Conservation (phyloP, 1,140 invertebrate genomes). For the Heliconius hermathena region DNA sequence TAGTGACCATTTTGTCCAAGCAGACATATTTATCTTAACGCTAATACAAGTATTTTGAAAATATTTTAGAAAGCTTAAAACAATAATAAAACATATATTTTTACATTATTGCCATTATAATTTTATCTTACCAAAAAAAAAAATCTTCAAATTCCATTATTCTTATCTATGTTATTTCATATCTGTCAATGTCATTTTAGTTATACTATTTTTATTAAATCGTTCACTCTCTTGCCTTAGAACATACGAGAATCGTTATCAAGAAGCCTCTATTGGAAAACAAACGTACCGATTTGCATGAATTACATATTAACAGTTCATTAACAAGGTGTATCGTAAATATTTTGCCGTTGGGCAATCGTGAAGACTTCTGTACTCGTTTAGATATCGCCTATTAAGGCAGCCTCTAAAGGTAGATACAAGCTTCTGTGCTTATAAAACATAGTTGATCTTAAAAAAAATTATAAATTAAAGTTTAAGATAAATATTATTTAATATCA, state of each 20-base stretch:
- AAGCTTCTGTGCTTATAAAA: neutral
- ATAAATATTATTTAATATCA: neutral
- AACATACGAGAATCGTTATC: slow-evolving; percentile 27
- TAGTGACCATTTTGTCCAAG: too few species aligned
- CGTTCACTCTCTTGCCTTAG: slow-evolving; percentile 12
- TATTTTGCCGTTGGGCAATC: slow-evolving; percentile 59
- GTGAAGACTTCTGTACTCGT: slow-evolving; percentile 17
- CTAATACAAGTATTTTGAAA: too few species aligned
- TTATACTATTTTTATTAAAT: too few species aligned
- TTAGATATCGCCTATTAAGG: slow-evolving; percentile 15
- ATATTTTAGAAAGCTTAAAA: too few species aligned
- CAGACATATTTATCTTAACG: too few species aligned
- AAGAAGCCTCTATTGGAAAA: slow-evolving; percentile 58
- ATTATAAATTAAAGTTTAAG: neutral
- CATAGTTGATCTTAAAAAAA: neutral
- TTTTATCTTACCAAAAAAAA: too few species aligned
- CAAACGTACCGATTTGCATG: slow-evolving; percentile 71
- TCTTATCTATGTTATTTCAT: too few species aligned
- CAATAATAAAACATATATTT: too few species aligned
- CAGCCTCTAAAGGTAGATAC: neutral
- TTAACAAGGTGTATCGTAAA: slow-evolving; percentile 72
- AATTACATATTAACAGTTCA: slow-evolving; percentile 71
- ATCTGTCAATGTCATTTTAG: too few species aligned
- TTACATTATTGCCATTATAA: too few species aligned
- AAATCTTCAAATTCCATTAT: too few species aligned